Base-by-base conservation (phyloP, 2,113 vertebrate species). In the Channa argus region DNA sequence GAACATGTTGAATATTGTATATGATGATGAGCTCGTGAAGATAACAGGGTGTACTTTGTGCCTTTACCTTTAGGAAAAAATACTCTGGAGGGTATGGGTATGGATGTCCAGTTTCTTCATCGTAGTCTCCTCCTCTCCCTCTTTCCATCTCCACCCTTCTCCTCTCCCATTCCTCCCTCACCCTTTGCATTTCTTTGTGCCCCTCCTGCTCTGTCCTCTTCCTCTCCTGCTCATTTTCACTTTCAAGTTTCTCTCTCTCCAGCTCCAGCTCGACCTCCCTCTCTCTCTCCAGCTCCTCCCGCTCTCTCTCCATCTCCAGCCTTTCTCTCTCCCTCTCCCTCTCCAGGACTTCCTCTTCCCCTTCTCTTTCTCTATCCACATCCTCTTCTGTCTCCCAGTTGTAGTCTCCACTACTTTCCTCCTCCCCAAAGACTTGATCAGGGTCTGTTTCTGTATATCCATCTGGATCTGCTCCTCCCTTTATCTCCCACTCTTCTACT, bases 1-100 rank as follows among this genome's bases (percentile, higher is more conserved):
- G 2, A 3, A 60, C 6, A 61, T 65, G 8, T 7, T n/a, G 3
- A 54, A 0, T n/a, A 51, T 39, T 41, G 4, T 39, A 70, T 0
- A 50, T 47, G 4, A 33, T 47, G 24, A 47, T 7, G 3, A 33
- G 8, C 11, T 13, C 37, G 43, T 14, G 46, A 13, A 1, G 6
- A 46, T 13, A 5, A 7, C 33, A 8, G 8, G 0, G 15, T 37
- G 38, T 24, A 53, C 24, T 66, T 51, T 51, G n/a, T 49, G 50
- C 46, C 13, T 67, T 78, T 86, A 95, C 94, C 91, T 95, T 94
- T 0, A 94, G 78, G 43, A 82, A 41, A 46, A 89, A 89, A 71
- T 91, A 92, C 64, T 92, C 83, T 38, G 91, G 84, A 56, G 86
- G 70, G 47, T 87, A 87, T 8, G 90, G 70, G 72, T 89, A 79